Base-by-base conservation (phyloP, 2,888 invertebrate species). In the Drosophila imparisetae region DNA sequence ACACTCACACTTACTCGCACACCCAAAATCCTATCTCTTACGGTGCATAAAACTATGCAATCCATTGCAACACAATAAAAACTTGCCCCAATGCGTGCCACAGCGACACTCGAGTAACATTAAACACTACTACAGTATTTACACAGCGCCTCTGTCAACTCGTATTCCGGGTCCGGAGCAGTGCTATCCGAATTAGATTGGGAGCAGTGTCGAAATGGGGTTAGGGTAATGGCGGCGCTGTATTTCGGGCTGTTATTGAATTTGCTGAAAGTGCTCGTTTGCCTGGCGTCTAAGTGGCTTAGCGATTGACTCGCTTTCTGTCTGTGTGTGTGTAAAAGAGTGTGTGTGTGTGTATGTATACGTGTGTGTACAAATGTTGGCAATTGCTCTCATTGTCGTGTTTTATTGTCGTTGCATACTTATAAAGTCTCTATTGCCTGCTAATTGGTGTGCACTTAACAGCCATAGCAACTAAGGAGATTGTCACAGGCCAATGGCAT, bases 181-280 rank as follows among this genome's bases (percentile, higher is more conserved):
- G 50, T 36, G 54, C 50, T 45, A 59, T 30, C 42, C 50, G 69
- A 78, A 62, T 75, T 50, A 30, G 38, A 62, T 50, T 53, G 68
- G 55, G 29, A 27, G 13, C 4, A 48, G 57, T 32, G 21, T 24
- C 45, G 18, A 29, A 38, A 13, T 10, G n/a, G 29, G 40, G 36
- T 38, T 21, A 59, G 45, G 32, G 32, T 50, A 52, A 38, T 32
- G 58, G 70, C 50, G 32, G 21, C 45, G 40, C 61, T 63, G 45
- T 72, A 57, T 76, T 76, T 58, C 38, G 30, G 50, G 77, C 65
- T 80, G 75, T 78, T 80, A 78, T 78, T 76, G 80, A 78, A 78
- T 78, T 80, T 76, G 59, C 60, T 53, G 53, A 69, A 76, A 78
- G 76, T 78, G 80, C 72, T 80, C 80, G 77, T 78, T 78, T 76